Conservation (phyloP, 2,797 vertebrate species). For the Sebastes steindachneri region DNA sequence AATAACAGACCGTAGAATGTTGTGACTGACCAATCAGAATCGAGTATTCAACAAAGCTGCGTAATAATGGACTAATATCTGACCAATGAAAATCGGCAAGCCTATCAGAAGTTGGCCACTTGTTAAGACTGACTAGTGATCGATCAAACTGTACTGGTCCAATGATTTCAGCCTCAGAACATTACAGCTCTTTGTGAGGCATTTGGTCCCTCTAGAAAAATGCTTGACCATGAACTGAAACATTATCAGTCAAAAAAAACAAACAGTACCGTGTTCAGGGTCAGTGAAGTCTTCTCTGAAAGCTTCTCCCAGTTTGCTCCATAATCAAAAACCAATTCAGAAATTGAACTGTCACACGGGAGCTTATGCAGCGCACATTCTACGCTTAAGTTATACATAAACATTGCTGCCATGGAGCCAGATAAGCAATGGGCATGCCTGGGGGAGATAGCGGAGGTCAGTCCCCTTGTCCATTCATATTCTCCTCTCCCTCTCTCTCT, state of each 20-base stretch:
- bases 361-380: conserved; percentile 68
- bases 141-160: neutral
- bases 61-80: neutral
- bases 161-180: neutral
- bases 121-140: neutral
- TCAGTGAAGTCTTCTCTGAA: conserved; percentile 31
- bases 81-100: neutral
- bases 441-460: conserved; percentile 75
- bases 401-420: conserved; percentile 67
- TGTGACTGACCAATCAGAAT: too few species aligned
- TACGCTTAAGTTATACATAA: conserved; percentile 76
- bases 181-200: neutral
- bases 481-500: conserved; percentile 51
- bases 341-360: conserved; percentile 75
- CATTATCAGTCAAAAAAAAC: conserved; percentile 10
- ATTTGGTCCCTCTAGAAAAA: conserved; percentile 7
- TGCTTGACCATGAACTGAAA: conserved; percentile 27
- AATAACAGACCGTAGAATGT: too few species aligned
- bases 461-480: conserved; percentile 73
- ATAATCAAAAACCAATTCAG: conserved; percentile 73
- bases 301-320: conserved; percentile 28
- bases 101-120: neutral
- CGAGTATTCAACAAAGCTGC: too few species aligned
- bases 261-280: neutral
- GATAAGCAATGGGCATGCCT: conserved; percentile 77